Evolutionary conservation across 2,888 invertebrate species (phyloP).

Genomic region (Drosophila limbata): DNA sequence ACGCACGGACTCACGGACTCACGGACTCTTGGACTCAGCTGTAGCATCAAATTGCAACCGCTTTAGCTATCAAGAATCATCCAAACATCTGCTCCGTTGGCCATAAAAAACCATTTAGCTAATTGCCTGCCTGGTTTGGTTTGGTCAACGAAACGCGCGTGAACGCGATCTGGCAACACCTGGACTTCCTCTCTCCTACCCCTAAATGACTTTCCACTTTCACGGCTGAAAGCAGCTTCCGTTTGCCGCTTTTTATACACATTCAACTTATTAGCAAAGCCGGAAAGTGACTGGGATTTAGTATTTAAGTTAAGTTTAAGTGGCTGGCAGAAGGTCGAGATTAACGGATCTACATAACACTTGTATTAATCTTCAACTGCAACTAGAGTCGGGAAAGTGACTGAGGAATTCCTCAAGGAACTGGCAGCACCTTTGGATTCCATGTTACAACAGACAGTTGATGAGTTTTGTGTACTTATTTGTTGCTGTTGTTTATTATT

Average conservation of each 20-base stretch:
- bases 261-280: constrained; percentile 49
- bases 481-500: no score
- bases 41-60: constrained; percentile 56
- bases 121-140: constrained; percentile 52
- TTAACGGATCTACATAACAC: constrained; percentile 1
- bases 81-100: constrained; percentile 40
- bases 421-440: no score
- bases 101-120: constrained; percentile 76
- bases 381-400: neutral
- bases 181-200: constrained; percentile 27
- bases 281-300: constrained; percentile 22
- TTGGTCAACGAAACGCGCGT: constrained; percentile 17
- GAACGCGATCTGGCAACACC: constrained; percentile 50
- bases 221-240: constrained; percentile 37
- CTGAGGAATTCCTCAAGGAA: neutral
- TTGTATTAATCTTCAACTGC: neutral
- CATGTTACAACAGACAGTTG: rapidly evolving
- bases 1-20: neutral
- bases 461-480: no score
- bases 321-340: neutral
- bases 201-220: constrained; percentile 48
- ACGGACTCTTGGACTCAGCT: constrained; percentile 19
- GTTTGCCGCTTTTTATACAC: constrained; percentile 25
- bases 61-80: constrained; percentile 64
- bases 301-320: neutral